phyloP scores from a whole-genome alignment of 2,797 vertebrate genomes.

The Silurus lanzhouensis region DNA sequence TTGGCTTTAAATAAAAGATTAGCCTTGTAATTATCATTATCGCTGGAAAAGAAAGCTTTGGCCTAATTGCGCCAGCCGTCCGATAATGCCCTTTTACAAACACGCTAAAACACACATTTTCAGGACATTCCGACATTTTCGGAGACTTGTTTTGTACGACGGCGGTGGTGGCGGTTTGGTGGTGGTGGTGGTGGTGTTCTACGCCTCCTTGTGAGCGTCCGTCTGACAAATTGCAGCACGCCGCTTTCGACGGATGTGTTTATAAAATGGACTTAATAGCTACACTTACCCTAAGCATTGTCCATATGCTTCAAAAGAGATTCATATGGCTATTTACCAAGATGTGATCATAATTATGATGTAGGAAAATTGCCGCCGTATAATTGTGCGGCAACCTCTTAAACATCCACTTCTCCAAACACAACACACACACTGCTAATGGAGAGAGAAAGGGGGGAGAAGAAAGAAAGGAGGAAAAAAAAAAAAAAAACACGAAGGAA shows the following conservation, averaged over 20 bases:
- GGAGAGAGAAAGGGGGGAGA: background rate
- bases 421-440: slow-evolving; percentile 52
- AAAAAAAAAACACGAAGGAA: slow-evolving; percentile 37
- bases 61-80: slow-evolving; percentile 35
- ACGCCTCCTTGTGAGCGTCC: slow-evolving; percentile 29
- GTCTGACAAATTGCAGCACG: slow-evolving; percentile 59
- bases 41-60: slow-evolving; percentile 10
- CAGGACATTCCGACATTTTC: slow-evolving; percentile 59
- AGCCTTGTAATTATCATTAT: slow-evolving; percentile 55
- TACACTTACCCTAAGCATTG: slow-evolving; percentile 73
- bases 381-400: slow-evolving; percentile 70
- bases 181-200: background rate
- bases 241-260: slow-evolving; percentile 61
- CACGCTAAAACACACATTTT: slow-evolving; percentile 42
- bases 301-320: slow-evolving; percentile 68
- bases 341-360: slow-evolving; percentile 66
- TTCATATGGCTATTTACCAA: slow-evolving; percentile 70
- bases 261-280: slow-evolving; percentile 70
- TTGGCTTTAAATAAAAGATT: slow-evolving; percentile 55
- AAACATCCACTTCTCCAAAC: slow-evolving; percentile 60
- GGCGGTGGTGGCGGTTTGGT: no score
- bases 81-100: slow-evolving; percentile 49
- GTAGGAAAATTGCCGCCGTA: slow-evolving; percentile 65
- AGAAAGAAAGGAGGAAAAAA: no score
- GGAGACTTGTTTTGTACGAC: slow-evolving; percentile 48